Evolutionary conservation across 2,888 invertebrate species (phyloP).

Genomic region (Ochropleura leucogaster): DNA sequence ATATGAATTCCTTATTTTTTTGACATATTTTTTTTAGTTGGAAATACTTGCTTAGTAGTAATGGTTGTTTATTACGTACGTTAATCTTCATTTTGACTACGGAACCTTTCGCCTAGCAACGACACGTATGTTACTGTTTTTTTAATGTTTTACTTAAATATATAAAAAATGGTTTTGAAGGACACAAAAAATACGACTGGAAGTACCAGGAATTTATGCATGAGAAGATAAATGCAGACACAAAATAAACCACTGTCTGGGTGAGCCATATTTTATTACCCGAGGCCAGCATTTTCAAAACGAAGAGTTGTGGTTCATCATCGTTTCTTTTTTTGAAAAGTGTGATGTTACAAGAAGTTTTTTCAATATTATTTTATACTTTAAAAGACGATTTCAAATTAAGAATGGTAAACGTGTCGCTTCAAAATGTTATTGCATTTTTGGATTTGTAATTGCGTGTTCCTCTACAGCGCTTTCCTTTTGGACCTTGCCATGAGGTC

Average conservation of each 20-base stretch:
- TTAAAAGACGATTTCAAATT: no score
- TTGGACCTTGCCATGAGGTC: no score
- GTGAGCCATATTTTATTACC: not conserved
- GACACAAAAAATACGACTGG: constrained; percentile 26
- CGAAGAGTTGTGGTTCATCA: not conserved
- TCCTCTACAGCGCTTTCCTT: no score
- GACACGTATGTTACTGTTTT: not conserved
- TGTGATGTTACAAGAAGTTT: no score
- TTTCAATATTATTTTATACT: no score
- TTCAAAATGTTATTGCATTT: no score
- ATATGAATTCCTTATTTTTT: not conserved
- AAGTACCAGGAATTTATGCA: constrained; percentile 16
- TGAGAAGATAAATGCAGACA: constrained; percentile 4
- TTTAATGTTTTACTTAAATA: constrained; percentile 8
- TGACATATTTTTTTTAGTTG: not conserved
- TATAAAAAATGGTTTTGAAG: constrained; percentile 13
- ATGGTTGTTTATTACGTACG: not conserved
- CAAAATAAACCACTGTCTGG: not conserved
- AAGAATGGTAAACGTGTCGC: no score
- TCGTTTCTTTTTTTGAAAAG: no score
- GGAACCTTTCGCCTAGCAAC: not conserved
- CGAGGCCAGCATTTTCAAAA: not conserved
- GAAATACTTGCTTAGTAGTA: not conserved
- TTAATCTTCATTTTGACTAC: not conserved
- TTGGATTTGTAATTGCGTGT: no score